Evolutionary conservation across 2,113 vertebrate genomes (phyloP).

Genomic region (Lota lota): DNA sequence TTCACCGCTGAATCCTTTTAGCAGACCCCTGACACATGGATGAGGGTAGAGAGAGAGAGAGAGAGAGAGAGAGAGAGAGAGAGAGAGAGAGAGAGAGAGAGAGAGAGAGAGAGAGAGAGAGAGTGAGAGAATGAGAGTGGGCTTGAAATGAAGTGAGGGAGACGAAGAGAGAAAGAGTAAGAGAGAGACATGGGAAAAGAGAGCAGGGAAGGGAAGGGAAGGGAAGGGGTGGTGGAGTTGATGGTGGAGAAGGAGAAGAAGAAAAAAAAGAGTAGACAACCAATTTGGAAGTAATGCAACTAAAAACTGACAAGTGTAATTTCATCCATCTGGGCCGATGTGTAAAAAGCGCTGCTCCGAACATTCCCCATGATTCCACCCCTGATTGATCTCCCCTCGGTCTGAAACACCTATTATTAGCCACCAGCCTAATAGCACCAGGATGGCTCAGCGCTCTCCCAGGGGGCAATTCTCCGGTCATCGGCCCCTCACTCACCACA

Average conservation of each 20-base stretch:
- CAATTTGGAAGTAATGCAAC: conserved; percentile 83
- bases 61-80: background rate
- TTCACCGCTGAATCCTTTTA: conserved; percentile 78
- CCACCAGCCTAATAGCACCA: conserved; percentile 84
- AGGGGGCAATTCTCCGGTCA: conserved; percentile 84
- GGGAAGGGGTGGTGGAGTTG: too few species aligned
- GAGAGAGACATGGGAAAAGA: background rate
- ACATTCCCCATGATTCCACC: conserved; percentile 78
- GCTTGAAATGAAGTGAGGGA: conserved; percentile 19
- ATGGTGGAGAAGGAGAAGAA: background rate
- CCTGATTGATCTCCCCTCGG: conserved; percentile 81
- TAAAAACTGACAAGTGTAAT: conserved; percentile 86
- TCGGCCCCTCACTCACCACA: conserved; percentile 80
- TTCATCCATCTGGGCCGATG: conserved; percentile 83
- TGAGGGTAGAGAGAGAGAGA: conserved; percentile 47
- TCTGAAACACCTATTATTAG: conserved; percentile 86
- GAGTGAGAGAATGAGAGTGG: background rate
- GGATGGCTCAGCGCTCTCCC: conserved; percentile 81
- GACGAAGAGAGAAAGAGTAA: conserved; percentile 23
- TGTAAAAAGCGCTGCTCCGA: conserved; percentile 79
- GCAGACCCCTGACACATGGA: conserved; percentile 78
- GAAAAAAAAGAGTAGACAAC: conserved; percentile 71
- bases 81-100: conserved; percentile 26
- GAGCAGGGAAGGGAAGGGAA: background rate
- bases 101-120: conserved; percentile 28